Evolutionary conservation across 2,113 vertebrate genomes (phyloP), one percentile per base, ranked within the genome.

Genomic region (Corapipo altera): DNA sequence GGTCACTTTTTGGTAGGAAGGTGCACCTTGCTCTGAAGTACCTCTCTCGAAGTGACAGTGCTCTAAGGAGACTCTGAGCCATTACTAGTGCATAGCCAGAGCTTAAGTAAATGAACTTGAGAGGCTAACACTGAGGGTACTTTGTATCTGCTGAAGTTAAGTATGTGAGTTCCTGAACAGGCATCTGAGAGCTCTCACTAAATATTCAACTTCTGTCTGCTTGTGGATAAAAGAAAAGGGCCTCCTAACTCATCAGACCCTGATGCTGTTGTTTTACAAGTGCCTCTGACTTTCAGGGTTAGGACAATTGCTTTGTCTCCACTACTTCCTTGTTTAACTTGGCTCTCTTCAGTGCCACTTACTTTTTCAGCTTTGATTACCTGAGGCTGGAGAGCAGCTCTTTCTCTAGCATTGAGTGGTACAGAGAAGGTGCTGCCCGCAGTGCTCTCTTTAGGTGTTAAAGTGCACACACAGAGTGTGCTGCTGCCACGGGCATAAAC

Each of bases 401-500:
- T 55, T 69, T 43, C 15, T 66, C n/a, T 49, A 44, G 28, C 41
- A 48, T 3, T 66, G 54, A 67, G 23, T 26, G 37, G 41, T 43
- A 11, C n/a, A 81, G 64, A 66, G 41, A 32, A 55, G 83, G 46
- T 4, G 16, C 43, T 81, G 79, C 57, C 55, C 11, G 2, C 37
- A 30, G 49, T 59, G 28, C 59, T 95, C 28, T 73, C 26, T 55
- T 58, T 54, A 77, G 72, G 46, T 91, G 85, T 88, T 85, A 41
- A 75, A 77, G 62, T 72, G 41, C 6, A 3, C 11, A 27, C 14
- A 12, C 32, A 8, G 43, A n/a, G 33, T 71, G 35, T 1, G 21
- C 67, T 71, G 71, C 58, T 95, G 90, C 88, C 82, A 83, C 5
- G 4, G 93, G 90, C 95, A 41, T 85, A 82, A 94, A 91, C 64